Conservation (phyloP, 2,888 invertebrate genomes). For the Meteorus cinctellus region DNA sequence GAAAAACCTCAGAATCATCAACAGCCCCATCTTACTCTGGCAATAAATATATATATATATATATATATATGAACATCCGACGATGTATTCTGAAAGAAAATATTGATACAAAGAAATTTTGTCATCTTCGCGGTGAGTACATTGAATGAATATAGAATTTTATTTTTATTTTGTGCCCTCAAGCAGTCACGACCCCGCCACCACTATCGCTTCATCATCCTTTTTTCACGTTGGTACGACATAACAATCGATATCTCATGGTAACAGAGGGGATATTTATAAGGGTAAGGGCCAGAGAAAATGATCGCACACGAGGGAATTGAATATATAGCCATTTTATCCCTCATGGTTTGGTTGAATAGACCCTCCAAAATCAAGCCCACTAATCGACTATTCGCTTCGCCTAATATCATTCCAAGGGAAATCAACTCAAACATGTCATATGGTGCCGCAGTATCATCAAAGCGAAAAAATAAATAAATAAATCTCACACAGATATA, state of each 20-base stretch:
- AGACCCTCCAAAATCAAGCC: constrained; percentile 34
- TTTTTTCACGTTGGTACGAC: constrained; percentile 31
- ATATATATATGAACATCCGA: not conserved
- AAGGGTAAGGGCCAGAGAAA: constrained; percentile 16
- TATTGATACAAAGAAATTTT: constrained; percentile 5
- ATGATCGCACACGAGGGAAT: constrained; percentile 34
- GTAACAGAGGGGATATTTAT: not conserved
- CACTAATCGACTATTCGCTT: constrained; percentile 35
- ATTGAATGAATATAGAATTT: constrained; percentile 24
- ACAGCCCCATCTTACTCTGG: not conserved
- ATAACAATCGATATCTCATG: constrained; percentile 35
- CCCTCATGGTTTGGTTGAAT: constrained; percentile 12
- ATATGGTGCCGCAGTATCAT: not conserved
- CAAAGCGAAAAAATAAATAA: not conserved
- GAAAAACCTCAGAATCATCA: not conserved
- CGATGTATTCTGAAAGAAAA: not conserved
- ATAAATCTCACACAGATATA: constrained; percentile 6
- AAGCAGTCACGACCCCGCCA: constrained; percentile 23
- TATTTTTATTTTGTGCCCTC: constrained; percentile 1
- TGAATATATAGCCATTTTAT: constrained; percentile 32
- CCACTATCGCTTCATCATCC: constrained; percentile 32
- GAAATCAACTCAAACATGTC: constrained; percentile 24
- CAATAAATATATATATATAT: not conserved
- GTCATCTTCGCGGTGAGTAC: not conserved
- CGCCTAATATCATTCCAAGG: constrained; percentile 25